These are phyloP conservation scores for Cerastis rubricosa DNA, from an alignment of 2,888 invertebrate species.

Conservation along the genomic window DNA sequence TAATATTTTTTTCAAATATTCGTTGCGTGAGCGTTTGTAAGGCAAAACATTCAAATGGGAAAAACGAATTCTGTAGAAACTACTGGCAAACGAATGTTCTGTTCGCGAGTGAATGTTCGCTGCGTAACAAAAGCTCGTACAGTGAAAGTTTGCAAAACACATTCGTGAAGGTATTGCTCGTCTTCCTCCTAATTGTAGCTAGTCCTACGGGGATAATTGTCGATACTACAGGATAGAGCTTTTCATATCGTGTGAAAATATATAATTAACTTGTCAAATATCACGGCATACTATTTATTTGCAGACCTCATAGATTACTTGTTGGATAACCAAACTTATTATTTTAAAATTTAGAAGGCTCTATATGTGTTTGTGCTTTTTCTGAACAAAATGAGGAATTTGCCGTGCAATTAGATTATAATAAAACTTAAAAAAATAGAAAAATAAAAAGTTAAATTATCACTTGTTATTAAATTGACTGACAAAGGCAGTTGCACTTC, in stretches of 20 bases:
- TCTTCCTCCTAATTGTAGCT: not conserved
- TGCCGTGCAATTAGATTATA: not conserved
- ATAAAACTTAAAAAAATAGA: too few relatives aligned
- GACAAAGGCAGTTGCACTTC: too few relatives aligned
- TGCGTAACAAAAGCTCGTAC: not conserved
- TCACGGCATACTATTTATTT: not conserved
- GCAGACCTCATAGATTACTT: not conserved
- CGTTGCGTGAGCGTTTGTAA: not conserved
- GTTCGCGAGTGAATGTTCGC: not conserved
- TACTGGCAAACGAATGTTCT: not conserved
- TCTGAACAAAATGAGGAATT: not conserved
- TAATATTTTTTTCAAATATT: not conserved
- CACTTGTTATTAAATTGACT: too few relatives aligned
- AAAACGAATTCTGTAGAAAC: not conserved
- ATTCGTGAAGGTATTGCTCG: not conserved
- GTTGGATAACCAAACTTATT: not conserved
- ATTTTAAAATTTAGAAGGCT: not conserved
- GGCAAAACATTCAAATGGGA: not conserved
- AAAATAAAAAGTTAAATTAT: too few relatives aligned
- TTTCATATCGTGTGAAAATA: not conserved
- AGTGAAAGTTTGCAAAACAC: not conserved
- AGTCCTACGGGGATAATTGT: not conserved
- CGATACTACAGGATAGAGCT: not conserved
- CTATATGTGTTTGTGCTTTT: not conserved
- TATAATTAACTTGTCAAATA: not conserved